Evolutionary conservation across 2,888 invertebrate species (phyloP), one percentile per base, ranked within the genome.

Genomic region (Dendrolimus pini): DNA sequence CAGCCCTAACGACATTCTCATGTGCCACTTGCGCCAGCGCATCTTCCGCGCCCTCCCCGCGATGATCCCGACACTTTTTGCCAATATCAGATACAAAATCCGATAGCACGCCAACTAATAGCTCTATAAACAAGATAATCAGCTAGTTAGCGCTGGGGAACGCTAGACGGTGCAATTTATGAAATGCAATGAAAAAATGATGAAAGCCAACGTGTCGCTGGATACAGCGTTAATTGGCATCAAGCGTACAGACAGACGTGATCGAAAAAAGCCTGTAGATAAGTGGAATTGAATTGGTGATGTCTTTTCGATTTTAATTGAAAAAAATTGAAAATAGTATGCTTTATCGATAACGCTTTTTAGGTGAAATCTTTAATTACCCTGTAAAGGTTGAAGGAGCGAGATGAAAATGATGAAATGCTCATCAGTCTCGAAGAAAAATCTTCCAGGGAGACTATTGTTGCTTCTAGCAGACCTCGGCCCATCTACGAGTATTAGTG

Each of bases 111-210:
- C 79, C 80, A 79, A 75, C 84, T 87, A 86, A 88, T 86, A 86
- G 85, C 85, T 83, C 83, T 83, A 88, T 86, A 87, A 87, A 88
- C 83, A 78, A 86, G 84, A 85, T 88, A 83, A 86, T 82, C 84
- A 80, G 68, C 80, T 75, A 76, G 80, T 81, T 82, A 80, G 75
- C 78, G 83, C 81, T 80, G 80, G 80, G 79, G 82, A 80, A 72
- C 65, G 71, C 67, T 69, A 69, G 62, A 58, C 63, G 62, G 60
- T 54, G 60, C 59, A 65, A 75, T 73, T 75, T 77, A 71, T 72
- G 64, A 75, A 72, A 74, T 69, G 59, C 58, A 62, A 68, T 66
- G 65, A 72, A 68, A 69, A 53, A 72, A 75, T 67, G 69, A 69
- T 71, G 64, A 72, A 62, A 63, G 65, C 66, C 62, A 65, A 62